Evolutionary conservation across 92 coral and sea anemone species (phyloP), one percentile per base, ranked within the genome.

Genomic region (Blastomussa wellsi): DNA sequence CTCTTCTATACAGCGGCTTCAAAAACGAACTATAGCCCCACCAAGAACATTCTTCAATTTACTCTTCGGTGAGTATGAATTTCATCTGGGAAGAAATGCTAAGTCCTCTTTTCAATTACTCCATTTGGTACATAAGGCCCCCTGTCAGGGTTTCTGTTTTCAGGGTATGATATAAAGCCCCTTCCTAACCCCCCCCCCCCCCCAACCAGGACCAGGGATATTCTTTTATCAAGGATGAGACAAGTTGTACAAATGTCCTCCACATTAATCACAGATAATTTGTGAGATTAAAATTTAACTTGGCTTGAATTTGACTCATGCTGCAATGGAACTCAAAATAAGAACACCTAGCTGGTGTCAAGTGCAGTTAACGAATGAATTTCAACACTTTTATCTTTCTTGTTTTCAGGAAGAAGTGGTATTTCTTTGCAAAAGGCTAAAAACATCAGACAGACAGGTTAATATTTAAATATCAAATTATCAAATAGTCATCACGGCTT

Each of bases 361-460:
- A 55, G 62, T 26, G 26, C 12, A 22, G 24, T 24, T 13, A 24
- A 0, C 8, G 8, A 57, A 24, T 24, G 65, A 55, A 55, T 55
- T 55, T 55, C 64, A 22, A 55, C 28, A 15, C 22, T 17, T 28
- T 19, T 1, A 37, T 69, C 64, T 60, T 36, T 38, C 31, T 80
- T 52, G 24, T 26, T 26, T 71, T 32, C 82, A 95, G 98, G 98
- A 6, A 95, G 90, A 86, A 78, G 90, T 53, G 94, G 88, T 41
- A 38, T 94, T 66, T 83, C 92, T 5, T 77, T 95, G 68, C 96
- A 93, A 38, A 95, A 95, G 79, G 98, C 98, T 33, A 95, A 95
- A 91, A 95, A 95, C 83, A 95, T 95, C 82, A 88, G 92, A 47
- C 98, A 95, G 80, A 95, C 98, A 92, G 98, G 98, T 94, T 31